phyloP scores from a whole-genome alignment of 2,113 vertebrate genomes.

The Psilopogon haemacephalus region DNA sequence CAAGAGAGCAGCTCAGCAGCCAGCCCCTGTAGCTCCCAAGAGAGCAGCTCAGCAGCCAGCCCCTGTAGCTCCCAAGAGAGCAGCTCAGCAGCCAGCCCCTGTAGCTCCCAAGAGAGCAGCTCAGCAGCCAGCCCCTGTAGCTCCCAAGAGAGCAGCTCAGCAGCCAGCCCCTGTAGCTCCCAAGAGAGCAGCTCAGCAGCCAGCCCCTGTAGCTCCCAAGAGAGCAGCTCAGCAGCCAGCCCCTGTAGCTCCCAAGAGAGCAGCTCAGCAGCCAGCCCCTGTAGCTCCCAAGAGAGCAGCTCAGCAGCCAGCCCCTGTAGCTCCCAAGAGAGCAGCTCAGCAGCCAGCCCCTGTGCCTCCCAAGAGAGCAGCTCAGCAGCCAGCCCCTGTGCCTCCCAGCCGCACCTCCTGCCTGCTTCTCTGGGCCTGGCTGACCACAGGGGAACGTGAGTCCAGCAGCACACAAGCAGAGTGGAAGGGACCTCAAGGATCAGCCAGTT shows the following conservation, averaged over 20 bases:
- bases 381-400: neutral
- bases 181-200: neutral
- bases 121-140: neutral
- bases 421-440: fast-evolving
- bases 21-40: no score
- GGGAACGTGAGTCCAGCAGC: neutral
- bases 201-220: no score
- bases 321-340: no score
- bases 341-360: neutral
- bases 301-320: neutral
- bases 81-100: neutral
- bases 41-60: neutral
- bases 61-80: no score
- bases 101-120: neutral
- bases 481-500: no score
- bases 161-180: no score
- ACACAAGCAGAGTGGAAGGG: no score
- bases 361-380: neutral
- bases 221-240: neutral
- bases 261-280: neutral
- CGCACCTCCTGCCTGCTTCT: fast-evolving
- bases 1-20: neutral
- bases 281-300: neutral
- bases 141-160: neutral
- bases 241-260: no score